Evolutionary conservation across 2,888 invertebrate species (phyloP), one percentile per base, ranked within the genome.

Genomic region (Acanthopleura granulata): DNA sequence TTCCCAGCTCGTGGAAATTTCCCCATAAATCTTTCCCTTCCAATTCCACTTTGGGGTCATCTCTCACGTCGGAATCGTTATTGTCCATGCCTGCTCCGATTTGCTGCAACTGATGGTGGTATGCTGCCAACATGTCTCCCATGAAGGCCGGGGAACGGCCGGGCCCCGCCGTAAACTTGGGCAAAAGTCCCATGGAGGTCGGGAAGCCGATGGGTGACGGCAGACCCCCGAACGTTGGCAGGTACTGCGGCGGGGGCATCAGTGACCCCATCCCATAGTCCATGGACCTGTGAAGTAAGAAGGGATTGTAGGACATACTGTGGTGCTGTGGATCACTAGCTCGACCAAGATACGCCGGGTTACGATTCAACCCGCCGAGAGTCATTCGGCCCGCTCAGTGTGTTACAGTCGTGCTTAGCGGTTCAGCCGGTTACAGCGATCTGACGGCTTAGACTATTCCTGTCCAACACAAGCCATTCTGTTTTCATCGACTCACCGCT

Each of bases 21-120:
- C 97, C 97, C 99, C 99, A 99, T 86, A 99, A 94, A 90, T 99
- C 98, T 92, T 98, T 97, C 89, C 97, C 96, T 92, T 99, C 99
- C 82, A 99, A 94, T 81, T 98, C 99, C 89, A 99, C 99, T 92
- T 98, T 98, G 80, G 99, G 99, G 92, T 99, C 98, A 91, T 99
- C 98, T 85, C 95, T 95, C 86, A 98, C 96, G 51, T 98, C 98
- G 9, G 81, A 78, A 70, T 98, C 98, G 92, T 97, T 97, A 1
- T 96, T 96, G 88, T 95, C 96, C 29, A 66, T 27, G 83, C 95
- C 93, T 73, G 93, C 93, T 82, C 94, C 91, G 76, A 94, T 90
- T 69, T 94, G 94, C 72, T 85, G 18, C 18, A 74, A 61, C 49
- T 76, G 76, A 27, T 76, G 76, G 22, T 72, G 76, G 25, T 76